Base-by-base conservation (phyloP, 2,113 vertebrate species). In the Gasterosteus aculeatus region DNA sequence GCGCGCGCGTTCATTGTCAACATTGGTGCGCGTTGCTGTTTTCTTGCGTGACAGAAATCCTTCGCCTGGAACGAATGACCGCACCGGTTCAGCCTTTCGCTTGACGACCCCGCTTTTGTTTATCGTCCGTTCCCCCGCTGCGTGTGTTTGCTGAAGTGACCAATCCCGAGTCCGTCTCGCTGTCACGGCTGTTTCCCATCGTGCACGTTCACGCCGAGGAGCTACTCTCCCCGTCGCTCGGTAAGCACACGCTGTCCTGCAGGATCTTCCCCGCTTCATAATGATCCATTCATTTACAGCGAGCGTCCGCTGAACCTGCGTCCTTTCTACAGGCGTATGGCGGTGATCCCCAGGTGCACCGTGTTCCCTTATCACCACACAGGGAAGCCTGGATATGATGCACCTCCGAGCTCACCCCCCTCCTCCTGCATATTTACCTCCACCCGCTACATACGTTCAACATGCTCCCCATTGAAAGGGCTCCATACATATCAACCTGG, bases 261-360 rank as follows among this genome's bases (percentile, higher is more conserved):
- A 29, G 46, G 72, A 51, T 67, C 57, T 10, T 67, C 63, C 11
- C 35, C 54, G 66, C 65, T 63, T 26, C 1, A 26, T 80, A 69
- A 81, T 88, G 76, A 78, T 51, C 56, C 64, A 26, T 26, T 58
- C 58, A 58, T 76, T 65, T 59, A 8, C 22, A 58, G 22, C 69
- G 62, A 49, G 49, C 70, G 46, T 71, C 44, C 47, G 51, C 42
- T 65, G 71, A 71, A 64, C 44, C 69, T 18, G 16, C 61, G 80
- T 85, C 72, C 72, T 75, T 42, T 78, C 65, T 80, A 65, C 58
- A 75, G 69, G 61, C 72, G 70, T 59, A 69, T 70, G 64, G 35
- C 79, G 49, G 76, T 72, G 81, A 71, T 81, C 16, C 54, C 75
- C 80, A 18, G 78, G 77, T 80, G 76, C 54, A 74, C 26, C 46